Percentiles rank a stretch among this genome's conserved stretches.
phyloP scores from a whole-genome alignment of 2,797 vertebrate species.

The Lithobates pipiens region DNA sequence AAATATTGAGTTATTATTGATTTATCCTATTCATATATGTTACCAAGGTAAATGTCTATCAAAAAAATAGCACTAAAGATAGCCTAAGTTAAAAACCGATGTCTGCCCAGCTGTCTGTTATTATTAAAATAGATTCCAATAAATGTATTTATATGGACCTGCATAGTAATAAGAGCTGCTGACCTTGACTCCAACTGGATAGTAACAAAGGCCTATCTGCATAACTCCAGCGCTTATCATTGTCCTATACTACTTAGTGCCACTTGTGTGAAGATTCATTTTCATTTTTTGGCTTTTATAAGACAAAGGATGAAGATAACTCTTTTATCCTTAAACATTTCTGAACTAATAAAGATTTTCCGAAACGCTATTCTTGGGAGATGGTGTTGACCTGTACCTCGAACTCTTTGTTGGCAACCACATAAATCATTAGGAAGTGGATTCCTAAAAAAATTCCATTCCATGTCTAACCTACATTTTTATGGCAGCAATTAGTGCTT shows the following conservation, averaged over 20 bases:
- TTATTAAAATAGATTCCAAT: slow-evolving; percentile 2
- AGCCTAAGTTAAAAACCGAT: slow-evolving; percentile 3
- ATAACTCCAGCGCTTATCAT: background rate
- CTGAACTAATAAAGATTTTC: slow-evolving; percentile 33
- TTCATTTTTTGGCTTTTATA: background rate
- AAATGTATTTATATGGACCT: slow-evolving; percentile 9
- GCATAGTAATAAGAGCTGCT: slow-evolving; percentile 16
- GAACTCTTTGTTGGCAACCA: slow-evolving; percentile 45
- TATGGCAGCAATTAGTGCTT: slow-evolving; percentile 53
- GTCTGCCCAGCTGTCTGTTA: slow-evolving; percentile 3
- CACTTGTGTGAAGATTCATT: background rate
- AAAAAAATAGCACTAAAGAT: slow-evolving; percentile 42
- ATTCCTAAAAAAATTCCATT: slow-evolving; percentile 53
- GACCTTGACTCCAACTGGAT: background rate
- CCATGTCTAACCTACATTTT: slow-evolving; percentile 56
- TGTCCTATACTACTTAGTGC: background rate
- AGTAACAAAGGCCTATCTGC: background rate
- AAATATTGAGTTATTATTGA: slow-evolving; percentile 61
- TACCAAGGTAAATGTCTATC: slow-evolving; percentile 15
- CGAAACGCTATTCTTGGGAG: slow-evolving; percentile 30
- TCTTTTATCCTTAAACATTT: slow-evolving; percentile 24
- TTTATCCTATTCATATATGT: slow-evolving; percentile 43
- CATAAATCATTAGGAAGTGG: slow-evolving; percentile 55
- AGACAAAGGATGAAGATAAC: slow-evolving; percentile 6
- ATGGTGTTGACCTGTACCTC: slow-evolving; percentile 25